Conservation (phyloP, 2,888 invertebrate species). For the Neuroscelio doddi region DNA sequence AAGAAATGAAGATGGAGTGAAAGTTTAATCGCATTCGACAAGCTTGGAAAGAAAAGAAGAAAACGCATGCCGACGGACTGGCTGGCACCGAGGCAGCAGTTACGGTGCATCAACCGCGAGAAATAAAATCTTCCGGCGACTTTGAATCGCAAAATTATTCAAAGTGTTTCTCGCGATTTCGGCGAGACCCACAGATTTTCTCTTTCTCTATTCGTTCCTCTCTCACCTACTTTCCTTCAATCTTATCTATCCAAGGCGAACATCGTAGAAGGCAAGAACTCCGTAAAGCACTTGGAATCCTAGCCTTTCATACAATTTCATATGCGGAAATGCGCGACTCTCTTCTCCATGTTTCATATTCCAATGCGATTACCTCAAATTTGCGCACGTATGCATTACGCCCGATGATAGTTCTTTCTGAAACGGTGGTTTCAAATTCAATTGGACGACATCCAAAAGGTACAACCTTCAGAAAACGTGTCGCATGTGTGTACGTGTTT, state of each 20-base stretch:
- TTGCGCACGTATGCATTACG: conserved; percentile 30
- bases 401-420: conserved; percentile 29
- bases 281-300: background rate
- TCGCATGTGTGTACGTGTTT: background rate
- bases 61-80: conserved; percentile 60
- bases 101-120: conserved; percentile 61
- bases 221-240: conserved; percentile 27
- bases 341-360: conserved; percentile 31
- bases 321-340: conserved; percentile 34
- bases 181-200: conserved; percentile 22
- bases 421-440: conserved; percentile 37
- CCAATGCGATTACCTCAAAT: conserved; percentile 48
- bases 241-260: conserved; percentile 1
- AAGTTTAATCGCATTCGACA: conserved; percentile 43
- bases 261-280: conserved; percentile 5
- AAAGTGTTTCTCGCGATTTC: conserved; percentile 67
- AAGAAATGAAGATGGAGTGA: conserved; percentile 24
- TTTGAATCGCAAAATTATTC: conserved; percentile 70
- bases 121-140: conserved; percentile 66
- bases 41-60: conserved; percentile 31
- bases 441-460: conserved; percentile 40
- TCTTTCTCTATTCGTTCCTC: conserved; percentile 5
- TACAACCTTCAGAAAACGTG: background rate
- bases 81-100: conserved; percentile 65
- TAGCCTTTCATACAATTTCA: conserved; percentile 25